These are phyloP conservation scores for Plebejus melissa DNA, from an alignment of 2,888 invertebrate genomes.

Conservation along the genomic window DNA sequence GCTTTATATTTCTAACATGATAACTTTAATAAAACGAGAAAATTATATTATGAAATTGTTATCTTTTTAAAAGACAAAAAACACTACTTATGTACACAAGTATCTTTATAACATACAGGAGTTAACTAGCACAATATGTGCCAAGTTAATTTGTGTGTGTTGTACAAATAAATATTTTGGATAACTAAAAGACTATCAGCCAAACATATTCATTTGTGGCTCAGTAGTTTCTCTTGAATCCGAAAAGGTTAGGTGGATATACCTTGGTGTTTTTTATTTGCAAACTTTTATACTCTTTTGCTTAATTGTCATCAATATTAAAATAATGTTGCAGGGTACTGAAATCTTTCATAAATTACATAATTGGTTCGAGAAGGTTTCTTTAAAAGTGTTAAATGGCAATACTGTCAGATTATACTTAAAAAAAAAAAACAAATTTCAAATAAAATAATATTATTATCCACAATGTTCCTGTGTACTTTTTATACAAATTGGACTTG, in stretches of 20 bases:
- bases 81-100: not conserved
- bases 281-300: not conserved
- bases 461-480: constrained; percentile 19
- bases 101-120: not conserved
- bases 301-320: not conserved
- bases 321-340: constrained; percentile 7
- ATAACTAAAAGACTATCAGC: not conserved
- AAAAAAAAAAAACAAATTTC: not conserved
- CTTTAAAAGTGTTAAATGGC: not conserved
- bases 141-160: too few species aligned
- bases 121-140: not conserved
- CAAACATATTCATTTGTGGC: not conserved
- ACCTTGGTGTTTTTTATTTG: not conserved
- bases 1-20: not conserved
- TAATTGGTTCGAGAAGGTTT: not conserved
- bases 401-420: not conserved
- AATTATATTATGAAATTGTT: not conserved
- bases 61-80: not conserved
- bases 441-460: constrained; percentile 4
- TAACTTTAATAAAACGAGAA: not conserved
- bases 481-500: constrained; percentile 21
- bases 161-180: not conserved
- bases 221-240: not conserved
- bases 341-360: not conserved
- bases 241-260: not conserved